Conservation (phyloP, 2,888 invertebrate species). For the Belgica antarctica region DNA sequence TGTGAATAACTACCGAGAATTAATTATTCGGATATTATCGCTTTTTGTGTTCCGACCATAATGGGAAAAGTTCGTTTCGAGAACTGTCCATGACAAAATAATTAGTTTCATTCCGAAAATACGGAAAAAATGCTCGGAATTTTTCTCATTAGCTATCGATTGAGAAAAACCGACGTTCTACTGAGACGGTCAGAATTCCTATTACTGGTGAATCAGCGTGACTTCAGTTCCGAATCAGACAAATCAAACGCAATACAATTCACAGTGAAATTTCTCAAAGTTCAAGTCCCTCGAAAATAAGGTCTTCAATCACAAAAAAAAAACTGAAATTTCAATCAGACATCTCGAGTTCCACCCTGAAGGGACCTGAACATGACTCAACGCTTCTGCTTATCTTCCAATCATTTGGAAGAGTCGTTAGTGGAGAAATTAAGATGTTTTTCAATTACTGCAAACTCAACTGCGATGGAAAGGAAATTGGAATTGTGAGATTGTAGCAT, state of each 20-base stretch:
- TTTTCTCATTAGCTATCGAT: neutral
- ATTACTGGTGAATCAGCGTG: too few species aligned
- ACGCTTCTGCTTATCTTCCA: too few species aligned
- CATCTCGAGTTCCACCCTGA: too few species aligned
- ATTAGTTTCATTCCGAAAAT: conserved; percentile 31
- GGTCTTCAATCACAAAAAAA: too few species aligned
- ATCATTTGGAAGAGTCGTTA: too few species aligned
- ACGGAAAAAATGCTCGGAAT: neutral
- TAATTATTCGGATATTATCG: neutral
- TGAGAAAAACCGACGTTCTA: neutral
- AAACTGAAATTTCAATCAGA: too few species aligned
- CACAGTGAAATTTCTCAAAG: neutral
- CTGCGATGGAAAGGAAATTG: conserved; percentile 1
- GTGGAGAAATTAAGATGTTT: too few species aligned
- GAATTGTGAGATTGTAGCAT: too few species aligned
- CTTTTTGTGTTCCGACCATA: neutral
- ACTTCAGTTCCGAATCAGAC: too few species aligned
- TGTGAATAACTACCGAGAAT: conserved; percentile 7
- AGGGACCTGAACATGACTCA: too few species aligned
- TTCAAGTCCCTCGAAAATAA: neutral
- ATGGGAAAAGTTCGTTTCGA: neutral
- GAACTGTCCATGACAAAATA: conserved; percentile 41
- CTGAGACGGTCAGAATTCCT: too few species aligned
- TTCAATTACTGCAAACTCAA: neutral
- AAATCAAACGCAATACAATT: neutral